Evolutionary conservation across 2,888 invertebrate species (phyloP).

Genomic region (Tenodera sinensis): DNA sequence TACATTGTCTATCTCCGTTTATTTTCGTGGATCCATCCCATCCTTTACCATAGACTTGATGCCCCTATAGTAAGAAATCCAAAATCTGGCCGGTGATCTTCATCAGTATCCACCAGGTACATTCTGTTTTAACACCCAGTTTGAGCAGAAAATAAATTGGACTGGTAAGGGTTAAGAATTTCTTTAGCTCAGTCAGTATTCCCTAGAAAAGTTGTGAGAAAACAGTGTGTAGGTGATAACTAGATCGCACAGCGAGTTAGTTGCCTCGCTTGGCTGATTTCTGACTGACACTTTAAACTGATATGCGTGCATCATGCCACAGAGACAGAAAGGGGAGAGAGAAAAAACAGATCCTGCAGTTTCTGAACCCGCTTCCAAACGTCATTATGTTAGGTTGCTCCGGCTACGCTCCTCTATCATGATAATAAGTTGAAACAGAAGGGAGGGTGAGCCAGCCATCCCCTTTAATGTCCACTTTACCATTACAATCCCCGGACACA

Average conservation of each 20-base stretch:
- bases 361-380: background rate
- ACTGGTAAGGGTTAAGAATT: too few relatives aligned
- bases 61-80: too few relatives aligned
- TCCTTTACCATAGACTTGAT: too few relatives aligned
- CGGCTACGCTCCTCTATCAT: background rate
- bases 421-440: background rate
- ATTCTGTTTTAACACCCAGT: too few relatives aligned
- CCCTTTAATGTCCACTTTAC: slow-evolving; percentile 17
- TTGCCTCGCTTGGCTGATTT: background rate
- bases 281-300: slow-evolving; percentile 20
- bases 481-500: background rate
- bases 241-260: background rate
- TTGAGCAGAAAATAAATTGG: too few relatives aligned
- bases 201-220: background rate
- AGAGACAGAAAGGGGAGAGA: background rate
- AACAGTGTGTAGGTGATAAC: background rate
- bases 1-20: too few relatives aligned
- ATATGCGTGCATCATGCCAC: background rate
- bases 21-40: too few relatives aligned
- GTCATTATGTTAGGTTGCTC: background rate
- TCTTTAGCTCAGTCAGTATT: background rate
- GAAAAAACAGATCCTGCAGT: background rate
- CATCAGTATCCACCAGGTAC: too few relatives aligned
- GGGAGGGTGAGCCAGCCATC: slow-evolving; percentile 1
- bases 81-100: too few relatives aligned